Base-by-base conservation (phyloP, 1,140 invertebrate species). In the Eumeta japonica region DNA sequence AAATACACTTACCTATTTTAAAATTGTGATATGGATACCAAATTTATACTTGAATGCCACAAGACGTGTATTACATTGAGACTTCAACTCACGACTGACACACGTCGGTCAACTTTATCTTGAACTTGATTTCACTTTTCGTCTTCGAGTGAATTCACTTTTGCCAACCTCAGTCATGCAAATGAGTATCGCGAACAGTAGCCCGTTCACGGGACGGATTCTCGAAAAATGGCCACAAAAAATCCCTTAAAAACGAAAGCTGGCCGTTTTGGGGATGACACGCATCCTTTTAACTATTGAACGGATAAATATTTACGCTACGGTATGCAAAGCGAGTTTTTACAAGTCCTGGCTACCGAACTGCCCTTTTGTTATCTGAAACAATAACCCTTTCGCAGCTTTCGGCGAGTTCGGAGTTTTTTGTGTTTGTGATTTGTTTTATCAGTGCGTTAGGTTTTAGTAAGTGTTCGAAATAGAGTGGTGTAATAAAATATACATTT, bases 61-160 rank as follows among this genome's bases (percentile, higher is more conserved):
- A n/a, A n/a, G n/a, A n/a, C n/a, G n/a, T n/a, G n/a, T n/a, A n/a
- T n/a, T n/a, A n/a, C n/a, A 61, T 43, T 58, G 40, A 59, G 58
- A 53, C 50, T 47, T 55, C 41, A 49, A 72, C 67, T 72, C n/a
- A n/a, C n/a, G 60, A 50, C 39, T 37, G 42, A 37, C 43, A 37
- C 35, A 32, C 40, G 16, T 39, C 34, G 44, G 46, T 59, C n/a
- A n/a, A n/a, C n/a, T n/a, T n/a, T 47, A 63, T 59, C 58, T 68
- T 68, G 62, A 66, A 62, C 62, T 45, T 39, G 64, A 67, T 73
- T 73, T 73, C 68, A 65, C 68, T 73, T 68, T 71, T 68, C 55
- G 55, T 61, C 51, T 55, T 46, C 49, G 66, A 66, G 64, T 63
- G 66, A 67, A 64, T 58, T 42, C 39, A 42, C 39, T 70, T 60